Percentiles rank a stretch among this genome's conserved stretches.
These are phyloP conservation scores for Pyrgus malvae DNA, from an alignment of 2,888 invertebrate genomes.

Conservation along the genomic window DNA sequence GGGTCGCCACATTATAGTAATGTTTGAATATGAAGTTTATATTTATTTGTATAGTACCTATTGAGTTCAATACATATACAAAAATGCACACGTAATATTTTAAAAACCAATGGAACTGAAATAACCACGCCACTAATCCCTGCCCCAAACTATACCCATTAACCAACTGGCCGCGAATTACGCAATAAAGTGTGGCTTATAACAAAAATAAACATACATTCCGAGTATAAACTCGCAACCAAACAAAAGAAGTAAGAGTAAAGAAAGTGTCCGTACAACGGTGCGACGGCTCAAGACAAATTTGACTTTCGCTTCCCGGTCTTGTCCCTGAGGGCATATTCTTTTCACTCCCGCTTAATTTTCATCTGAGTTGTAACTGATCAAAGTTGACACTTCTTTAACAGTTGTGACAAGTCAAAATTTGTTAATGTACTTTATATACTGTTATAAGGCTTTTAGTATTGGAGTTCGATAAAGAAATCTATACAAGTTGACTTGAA, in stretches of 20 bases:
- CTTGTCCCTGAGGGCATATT: slow-evolving; percentile 16
- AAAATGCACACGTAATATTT: too few species aligned
- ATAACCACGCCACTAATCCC: too few species aligned
- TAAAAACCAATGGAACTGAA: too few species aligned
- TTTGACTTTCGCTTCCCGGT: slow-evolving; percentile 11
- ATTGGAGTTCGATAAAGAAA: not conserved
- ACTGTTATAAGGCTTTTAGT: not conserved
- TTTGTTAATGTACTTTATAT: not conserved
- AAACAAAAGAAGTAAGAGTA: not conserved
- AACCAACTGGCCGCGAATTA: too few species aligned
- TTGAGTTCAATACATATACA: too few species aligned
- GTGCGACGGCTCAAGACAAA: not conserved
- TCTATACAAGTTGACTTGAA: not conserved
- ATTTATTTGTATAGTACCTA: too few species aligned
- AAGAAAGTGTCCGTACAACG: not conserved
- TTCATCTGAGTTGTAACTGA: slow-evolving; percentile 5
- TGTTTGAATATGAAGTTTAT: too few species aligned
- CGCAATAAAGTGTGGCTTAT: too few species aligned
- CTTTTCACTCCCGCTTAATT: slow-evolving; percentile 19
- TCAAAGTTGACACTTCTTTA: slow-evolving; percentile 9
- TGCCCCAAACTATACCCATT: too few species aligned
- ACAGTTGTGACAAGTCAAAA: not conserved
- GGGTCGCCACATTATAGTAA: too few species aligned
- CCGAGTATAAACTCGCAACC: too few species aligned
- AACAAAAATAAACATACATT: too few species aligned